Conservation (phyloP, 2,797 vertebrate species). For the Notolabrus celidotus region DNA sequence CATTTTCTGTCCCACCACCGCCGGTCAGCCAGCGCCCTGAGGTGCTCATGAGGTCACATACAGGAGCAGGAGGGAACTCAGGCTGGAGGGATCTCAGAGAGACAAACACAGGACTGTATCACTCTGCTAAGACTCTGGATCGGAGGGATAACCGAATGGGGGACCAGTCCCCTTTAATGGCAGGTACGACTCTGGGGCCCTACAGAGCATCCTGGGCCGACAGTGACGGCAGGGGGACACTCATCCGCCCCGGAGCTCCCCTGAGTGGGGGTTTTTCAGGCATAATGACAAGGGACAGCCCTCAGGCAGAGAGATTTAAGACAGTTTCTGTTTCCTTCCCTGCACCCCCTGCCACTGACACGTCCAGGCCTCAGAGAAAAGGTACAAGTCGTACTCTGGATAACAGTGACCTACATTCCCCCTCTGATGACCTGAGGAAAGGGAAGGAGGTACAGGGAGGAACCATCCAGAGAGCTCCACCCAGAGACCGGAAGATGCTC, state of each 20-base stretch:
- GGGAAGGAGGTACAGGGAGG: constrained; percentile 78
- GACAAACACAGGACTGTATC: constrained; percentile 68
- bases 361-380: constrained; percentile 84
- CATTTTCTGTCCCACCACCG: constrained; percentile 69
- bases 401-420: constrained; percentile 91
- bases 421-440: constrained; percentile 80
- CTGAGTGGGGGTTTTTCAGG: constrained; percentile 82
- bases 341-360: constrained; percentile 63
- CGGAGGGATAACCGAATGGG: constrained; percentile 77
- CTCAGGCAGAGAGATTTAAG: constrained; percentile 84
- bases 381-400: constrained; percentile 94
- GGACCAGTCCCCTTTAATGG: constrained; percentile 77
- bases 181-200: constrained; percentile 82
- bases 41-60: constrained; percentile 79
- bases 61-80: constrained; percentile 59
- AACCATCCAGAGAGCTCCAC: constrained; percentile 77
- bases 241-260: constrained; percentile 82
- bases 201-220: constrained; percentile 94
- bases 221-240: constrained; percentile 85
- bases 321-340: constrained; percentile 79
- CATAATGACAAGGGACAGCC: constrained; percentile 75
- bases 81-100: constrained; percentile 82
- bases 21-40: constrained; percentile 77
- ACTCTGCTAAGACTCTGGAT: constrained; percentile 82
- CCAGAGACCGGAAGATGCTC: constrained; percentile 94